Evolutionary conservation across 2,888 invertebrate species (phyloP).

Genomic region (Pasiphila rectangulata): DNA sequence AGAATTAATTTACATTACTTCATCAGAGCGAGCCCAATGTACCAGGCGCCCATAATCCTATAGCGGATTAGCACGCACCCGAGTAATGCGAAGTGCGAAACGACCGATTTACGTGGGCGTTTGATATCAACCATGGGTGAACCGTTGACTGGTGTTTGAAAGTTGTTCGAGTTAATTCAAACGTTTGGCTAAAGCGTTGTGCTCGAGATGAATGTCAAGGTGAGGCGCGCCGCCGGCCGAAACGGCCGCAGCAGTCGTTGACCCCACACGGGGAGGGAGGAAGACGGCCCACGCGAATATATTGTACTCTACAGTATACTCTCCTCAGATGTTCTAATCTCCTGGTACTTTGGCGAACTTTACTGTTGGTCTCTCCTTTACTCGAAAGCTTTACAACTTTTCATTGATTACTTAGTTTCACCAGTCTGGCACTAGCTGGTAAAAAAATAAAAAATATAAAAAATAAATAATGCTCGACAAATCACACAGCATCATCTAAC

Average conservation of each 20-base stretch:
- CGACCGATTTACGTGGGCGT: conserved; percentile 44
- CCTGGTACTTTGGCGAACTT: conserved; percentile 63
- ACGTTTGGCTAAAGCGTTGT: conserved; percentile 71
- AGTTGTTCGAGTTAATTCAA: conserved; percentile 67
- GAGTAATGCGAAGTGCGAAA: conserved; percentile 36
- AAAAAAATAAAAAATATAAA: no score
- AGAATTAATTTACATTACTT: conserved; percentile 42
- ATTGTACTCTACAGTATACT: conserved; percentile 63
- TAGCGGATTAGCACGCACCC: conserved; percentile 37
- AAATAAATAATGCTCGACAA: no score
- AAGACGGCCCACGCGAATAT: conserved; percentile 76
- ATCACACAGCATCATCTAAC: no score
- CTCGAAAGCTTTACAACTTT: conserved; percentile 25
- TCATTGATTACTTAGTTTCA: background rate
- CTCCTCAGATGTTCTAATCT: conserved; percentile 61
- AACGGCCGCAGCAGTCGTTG: conserved; percentile 75
- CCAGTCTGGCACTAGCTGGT: no score
- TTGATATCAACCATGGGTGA: conserved; percentile 37
- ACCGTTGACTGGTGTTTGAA: conserved; percentile 46
- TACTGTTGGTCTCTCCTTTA: conserved; percentile 44
- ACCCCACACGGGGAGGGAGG: conserved; percentile 57
- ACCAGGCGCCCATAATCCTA: conserved; percentile 48
- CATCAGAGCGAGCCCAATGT: conserved; percentile 38
- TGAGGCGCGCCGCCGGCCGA: conserved; percentile 78
- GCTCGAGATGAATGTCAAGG: conserved; percentile 80